Evolutionary conservation across 1,140 invertebrate species (phyloP), one percentile per base, ranked within the genome.

Genomic region (Drosophila subobscura): DNA sequence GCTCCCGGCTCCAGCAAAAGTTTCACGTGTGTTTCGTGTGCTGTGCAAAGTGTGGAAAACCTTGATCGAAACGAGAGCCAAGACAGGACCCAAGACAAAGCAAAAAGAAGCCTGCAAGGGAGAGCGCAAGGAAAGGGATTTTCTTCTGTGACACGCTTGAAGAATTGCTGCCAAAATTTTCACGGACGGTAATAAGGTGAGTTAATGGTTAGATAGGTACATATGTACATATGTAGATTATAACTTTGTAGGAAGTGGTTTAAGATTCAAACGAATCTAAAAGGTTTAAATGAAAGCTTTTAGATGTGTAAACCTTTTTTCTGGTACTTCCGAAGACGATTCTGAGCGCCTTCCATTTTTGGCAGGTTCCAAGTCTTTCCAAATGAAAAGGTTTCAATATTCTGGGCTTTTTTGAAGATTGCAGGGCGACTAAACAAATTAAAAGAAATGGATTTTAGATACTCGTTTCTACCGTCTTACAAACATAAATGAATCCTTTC

Each of bases 121-220:
- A 54, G 55, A 45, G 27, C 22, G 25, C 58, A 5, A 27, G 55
- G 52, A 8, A 49, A 76, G 83, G 84, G 68, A 91, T 78, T 90
- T 83, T 80, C 79, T 90, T 89, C 74, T 81, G 66, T 73, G 77
- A 63, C 47, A 77, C 71, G 86, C 81, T 90, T 75, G 79, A 77
- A 83, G 77, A 85, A 91, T 84, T 86, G 55, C 72, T 81, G 88
- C 64, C 90, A 91, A 90, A 89, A 91, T 91, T 91, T 91, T 91
- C 80, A 91, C 91, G 75, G 91, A 91, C 91, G 91, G 91, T 51
- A 91, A 91, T 78, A 91, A 91, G 91, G 91, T 91, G 77, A 89
- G 77, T 72, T 10, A 0, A 10, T 4, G 5, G 41, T 42, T 29
- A 16, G 2, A 7, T 20, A 1, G 22, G 20, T 14, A 10, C 3